Base-by-base conservation (phyloP, 2,797 vertebrate genomes). In the Moxostoma hubbsi region DNA sequence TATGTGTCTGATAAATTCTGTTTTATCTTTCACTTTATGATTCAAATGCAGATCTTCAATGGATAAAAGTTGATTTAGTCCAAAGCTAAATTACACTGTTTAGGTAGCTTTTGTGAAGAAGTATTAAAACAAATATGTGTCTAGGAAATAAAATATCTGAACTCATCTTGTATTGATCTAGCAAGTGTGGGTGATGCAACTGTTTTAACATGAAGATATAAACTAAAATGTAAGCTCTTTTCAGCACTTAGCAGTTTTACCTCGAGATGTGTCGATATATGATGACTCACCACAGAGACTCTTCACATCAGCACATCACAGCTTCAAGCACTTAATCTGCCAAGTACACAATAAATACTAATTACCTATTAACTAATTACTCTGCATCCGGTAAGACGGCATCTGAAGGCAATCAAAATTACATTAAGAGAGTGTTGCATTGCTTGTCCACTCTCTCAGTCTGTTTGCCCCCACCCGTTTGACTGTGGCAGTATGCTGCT, bases 361-460 rank as follows among this genome's bases (percentile, higher is more conserved):
- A 77, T 77, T 77, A 77, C 55, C 65, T 77, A 68, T 77, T 77
- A 69, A 77, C 66, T 77, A 77, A 77, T 77, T 77, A 76, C 51
- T 62, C 9, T 53, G 49, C 70, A 63, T 57, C 53, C 53, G 9
- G 2, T 36, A 61, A 18, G 36, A 36, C 59, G 57, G 53, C 77
- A 73, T 80, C 73, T 79, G 78, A 59, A 70, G 50, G 78, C 78
- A 83, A 83, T 83, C 79, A 83, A 77, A 83, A 80, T 53, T 43
- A 77, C 82, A 83, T 83, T 83, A 83, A 18, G 82, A 65, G 50
- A 64, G 16, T 51, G 55, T 50, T 72, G 73, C 18, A 63, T 69
- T 59, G 51, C 18, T 36, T 53, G 70, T 67, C 65, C 65, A 66
- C 58, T 62, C 68, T 55, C 7, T 46, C 51, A 57, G 50, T 50